Evolutionary conservation across 1,140 invertebrate genomes (phyloP).

Genomic region (Littorina saxatilis): DNA sequence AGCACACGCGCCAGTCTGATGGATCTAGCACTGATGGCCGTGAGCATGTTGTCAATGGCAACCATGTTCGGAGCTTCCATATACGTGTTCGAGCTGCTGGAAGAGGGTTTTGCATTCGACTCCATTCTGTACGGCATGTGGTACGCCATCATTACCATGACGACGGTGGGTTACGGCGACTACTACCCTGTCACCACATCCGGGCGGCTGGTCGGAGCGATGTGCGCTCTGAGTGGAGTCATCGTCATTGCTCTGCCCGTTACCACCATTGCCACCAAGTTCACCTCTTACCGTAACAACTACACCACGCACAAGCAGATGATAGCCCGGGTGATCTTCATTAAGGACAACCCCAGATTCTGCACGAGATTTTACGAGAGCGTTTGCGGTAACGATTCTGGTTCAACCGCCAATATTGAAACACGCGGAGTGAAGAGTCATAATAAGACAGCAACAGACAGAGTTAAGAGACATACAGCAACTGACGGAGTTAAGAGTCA

Average conservation of each 20-base stretch:
- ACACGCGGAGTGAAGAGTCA: no score
- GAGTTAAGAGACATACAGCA: no score
- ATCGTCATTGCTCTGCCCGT: slow-evolving; percentile 45
- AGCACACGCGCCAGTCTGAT: no score
- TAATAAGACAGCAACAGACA: no score
- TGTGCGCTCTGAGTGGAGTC: slow-evolving; percentile 46
- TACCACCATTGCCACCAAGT: slow-evolving; percentile 48
- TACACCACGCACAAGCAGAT: neutral
- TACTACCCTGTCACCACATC: slow-evolving; percentile 77
- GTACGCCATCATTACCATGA: slow-evolving; percentile 93
- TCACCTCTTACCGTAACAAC: slow-evolving; percentile 25
- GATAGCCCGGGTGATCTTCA: neutral
- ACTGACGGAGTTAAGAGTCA: no score
- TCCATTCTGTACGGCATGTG: slow-evolving; percentile 96
- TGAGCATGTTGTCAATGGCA: no score
- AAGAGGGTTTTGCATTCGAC: slow-evolving; percentile 51
- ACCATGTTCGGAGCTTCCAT: neutral
- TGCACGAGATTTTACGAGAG: no score
- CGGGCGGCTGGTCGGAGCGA: slow-evolving; percentile 59
- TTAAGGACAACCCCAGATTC: no score
- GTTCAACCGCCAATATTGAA: no score
- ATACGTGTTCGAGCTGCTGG: slow-evolving; percentile 53
- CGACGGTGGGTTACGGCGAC: slow-evolving; percentile 98
- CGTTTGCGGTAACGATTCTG: no score
- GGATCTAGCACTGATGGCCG: no score